These are phyloP conservation scores for Trichosurus vulpecula DNA, from an alignment of 2,797 vertebrate genomes.

Conservation along the genomic window DNA sequence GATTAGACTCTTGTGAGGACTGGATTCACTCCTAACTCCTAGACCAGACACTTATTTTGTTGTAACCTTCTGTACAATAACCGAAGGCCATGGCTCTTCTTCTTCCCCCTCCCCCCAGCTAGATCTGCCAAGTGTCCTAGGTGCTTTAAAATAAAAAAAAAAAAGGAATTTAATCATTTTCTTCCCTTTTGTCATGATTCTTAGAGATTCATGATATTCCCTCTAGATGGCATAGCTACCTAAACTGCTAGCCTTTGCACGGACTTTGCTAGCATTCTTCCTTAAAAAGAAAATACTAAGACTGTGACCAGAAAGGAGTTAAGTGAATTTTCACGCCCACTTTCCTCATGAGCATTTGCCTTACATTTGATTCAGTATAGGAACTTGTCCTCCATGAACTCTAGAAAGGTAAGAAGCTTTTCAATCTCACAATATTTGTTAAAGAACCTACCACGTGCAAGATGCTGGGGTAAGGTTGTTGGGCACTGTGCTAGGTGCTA, in stretches of 20 bases:
- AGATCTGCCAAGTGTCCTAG: constrained; percentile 24
- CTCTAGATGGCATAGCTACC: constrained; percentile 73
- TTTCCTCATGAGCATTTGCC: constrained; percentile 27
- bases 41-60: not conserved
- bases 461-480: not conserved
- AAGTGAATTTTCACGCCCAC: not conserved
- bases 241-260: constrained; percentile 34
- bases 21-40: not conserved
- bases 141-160: not conserved
- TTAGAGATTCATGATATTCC: not conserved
- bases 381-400: not conserved
- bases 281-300: constrained; percentile 35
- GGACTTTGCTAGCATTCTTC: constrained; percentile 22
- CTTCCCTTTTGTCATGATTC: not conserved
- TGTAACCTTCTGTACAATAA: constrained; percentile 14
- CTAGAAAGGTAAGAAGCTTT: not conserved
- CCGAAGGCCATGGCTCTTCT: not conserved
- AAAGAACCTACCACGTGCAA: not conserved
- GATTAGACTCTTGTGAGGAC: not conserved
- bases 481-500: not conserved
- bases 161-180: not conserved
- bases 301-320: not conserved
- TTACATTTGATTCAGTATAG: not conserved
- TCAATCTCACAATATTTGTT: not conserved
- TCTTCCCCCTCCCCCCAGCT: not conserved